A percentile compares a stretch with the other conserved stretches of the same genome.
Conservation (phyloP, 2,888 invertebrate genomes). For the Urechis unicinctus region DNA sequence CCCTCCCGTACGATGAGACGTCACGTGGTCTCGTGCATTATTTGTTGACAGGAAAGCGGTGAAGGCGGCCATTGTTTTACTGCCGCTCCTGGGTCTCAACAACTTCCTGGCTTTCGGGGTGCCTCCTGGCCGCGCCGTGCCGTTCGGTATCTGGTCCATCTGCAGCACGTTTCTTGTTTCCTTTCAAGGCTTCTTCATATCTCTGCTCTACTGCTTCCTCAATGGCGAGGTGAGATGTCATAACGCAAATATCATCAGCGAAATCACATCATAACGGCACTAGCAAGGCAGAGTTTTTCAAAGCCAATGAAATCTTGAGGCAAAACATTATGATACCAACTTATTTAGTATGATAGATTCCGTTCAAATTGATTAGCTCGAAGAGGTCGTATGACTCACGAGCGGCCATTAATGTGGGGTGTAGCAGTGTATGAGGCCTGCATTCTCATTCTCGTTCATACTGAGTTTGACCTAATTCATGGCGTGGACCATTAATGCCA, state of each 20-base stretch:
- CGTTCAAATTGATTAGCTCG: too few species aligned
- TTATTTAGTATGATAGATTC: neutral
- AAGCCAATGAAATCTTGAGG: neutral
- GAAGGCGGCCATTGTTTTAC: conserved; percentile 53
- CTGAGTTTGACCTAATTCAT: too few species aligned
- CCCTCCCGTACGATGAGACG: too few species aligned
- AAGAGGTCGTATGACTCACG: too few species aligned
- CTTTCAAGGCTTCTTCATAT: conserved; percentile 54
- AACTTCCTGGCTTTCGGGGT: conserved; percentile 53
- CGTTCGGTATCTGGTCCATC: conserved; percentile 49
- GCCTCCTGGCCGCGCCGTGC: conserved; percentile 35
- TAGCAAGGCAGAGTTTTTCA: too few species aligned
- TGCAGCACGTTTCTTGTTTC: conserved; percentile 50
- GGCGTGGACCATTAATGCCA: too few species aligned
- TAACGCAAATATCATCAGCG: too few species aligned
- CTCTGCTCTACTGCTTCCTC: conserved; percentile 54
- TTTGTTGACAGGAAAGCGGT: conserved; percentile 54
- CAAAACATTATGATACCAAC: neutral
- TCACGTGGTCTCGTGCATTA: too few species aligned
- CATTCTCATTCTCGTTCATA: too few species aligned
- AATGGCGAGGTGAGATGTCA: conserved; percentile 52
- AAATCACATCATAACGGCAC: too few species aligned
- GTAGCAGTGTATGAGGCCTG: too few species aligned
- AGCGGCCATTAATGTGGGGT: too few species aligned
- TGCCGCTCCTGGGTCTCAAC: conserved; percentile 54